A percentile compares a stretch with the other conserved stretches of the same genome.
phyloP scores from a whole-genome alignment of 2,113 vertebrate species.

The Psittacula cyanocephala region DNA sequence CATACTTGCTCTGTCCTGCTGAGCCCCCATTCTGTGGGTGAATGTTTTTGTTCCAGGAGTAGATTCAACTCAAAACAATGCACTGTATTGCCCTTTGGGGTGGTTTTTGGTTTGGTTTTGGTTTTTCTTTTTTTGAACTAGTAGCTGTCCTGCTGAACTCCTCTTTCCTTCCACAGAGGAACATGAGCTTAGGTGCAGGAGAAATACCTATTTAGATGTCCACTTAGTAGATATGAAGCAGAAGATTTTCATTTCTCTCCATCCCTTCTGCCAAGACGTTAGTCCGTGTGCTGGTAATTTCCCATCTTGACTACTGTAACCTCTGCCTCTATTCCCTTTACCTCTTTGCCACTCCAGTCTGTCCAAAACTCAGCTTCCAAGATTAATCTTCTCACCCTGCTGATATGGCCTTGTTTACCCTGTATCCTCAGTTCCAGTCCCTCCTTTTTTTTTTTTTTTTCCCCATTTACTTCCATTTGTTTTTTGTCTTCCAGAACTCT shows the following conservation, averaged over 20 bases:
- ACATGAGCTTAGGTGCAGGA: slow-evolving; percentile 73
- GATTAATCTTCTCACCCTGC: slow-evolving; percentile 23
- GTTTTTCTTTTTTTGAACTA: slow-evolving; percentile 4
- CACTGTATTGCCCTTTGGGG: slow-evolving; percentile 19
- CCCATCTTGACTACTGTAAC: slow-evolving; percentile 73
- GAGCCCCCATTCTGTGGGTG: not conserved
- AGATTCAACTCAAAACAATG: not conserved
- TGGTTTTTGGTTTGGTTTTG: not conserved
- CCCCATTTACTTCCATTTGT: not conserved
- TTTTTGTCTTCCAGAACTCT: slow-evolving; percentile 7
- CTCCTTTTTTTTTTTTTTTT: not conserved
- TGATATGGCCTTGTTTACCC: not conserved
- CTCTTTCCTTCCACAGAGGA: slow-evolving; percentile 75
- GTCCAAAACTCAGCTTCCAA: slow-evolving; percentile 21
- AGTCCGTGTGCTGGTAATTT: slow-evolving; percentile 74
- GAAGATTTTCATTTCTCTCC: slow-evolving; percentile 75
- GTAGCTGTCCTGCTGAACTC: slow-evolving; percentile 67
- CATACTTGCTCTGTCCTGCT: not conserved
- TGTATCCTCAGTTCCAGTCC: not conserved
- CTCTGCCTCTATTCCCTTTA: slow-evolving; percentile 44
- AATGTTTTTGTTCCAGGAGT: not conserved
- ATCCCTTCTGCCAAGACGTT: slow-evolving; percentile 73
- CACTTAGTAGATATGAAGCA: slow-evolving; percentile 73
- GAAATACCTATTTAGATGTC: slow-evolving; percentile 73
- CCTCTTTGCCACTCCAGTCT: slow-evolving; percentile 26